Conservation (phyloP, 2,113 vertebrate genomes). For the Rousettus leschenaultii region DNA sequence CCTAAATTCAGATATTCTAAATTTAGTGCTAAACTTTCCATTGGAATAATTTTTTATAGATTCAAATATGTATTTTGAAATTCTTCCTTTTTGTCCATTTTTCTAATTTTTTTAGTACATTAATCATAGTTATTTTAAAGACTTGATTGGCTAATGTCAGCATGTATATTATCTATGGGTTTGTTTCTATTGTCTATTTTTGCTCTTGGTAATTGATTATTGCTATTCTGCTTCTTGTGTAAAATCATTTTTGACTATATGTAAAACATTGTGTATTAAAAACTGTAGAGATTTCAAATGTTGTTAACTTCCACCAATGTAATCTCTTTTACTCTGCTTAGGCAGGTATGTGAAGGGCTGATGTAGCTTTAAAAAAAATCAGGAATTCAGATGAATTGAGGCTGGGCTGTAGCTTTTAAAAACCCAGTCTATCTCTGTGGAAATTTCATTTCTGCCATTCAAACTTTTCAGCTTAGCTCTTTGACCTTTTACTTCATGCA, state of each 20-base stretch:
- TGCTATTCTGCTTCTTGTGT: neutral
- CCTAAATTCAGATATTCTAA: neutral
- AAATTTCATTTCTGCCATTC: neutral
- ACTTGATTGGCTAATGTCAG: neutral
- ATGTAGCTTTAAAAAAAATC: neutral
- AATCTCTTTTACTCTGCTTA: neutral
- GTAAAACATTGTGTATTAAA: neutral
- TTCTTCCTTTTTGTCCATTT: neutral
- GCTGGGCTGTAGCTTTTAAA: neutral
- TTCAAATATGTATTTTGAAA: neutral
- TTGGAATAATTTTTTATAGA: neutral
- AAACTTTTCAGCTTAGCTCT: neutral
- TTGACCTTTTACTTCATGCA: neutral
- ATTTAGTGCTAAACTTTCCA: neutral
- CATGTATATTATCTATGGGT: neutral
- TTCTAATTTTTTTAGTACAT: neutral
- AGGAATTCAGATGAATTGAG: neutral
- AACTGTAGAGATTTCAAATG: neutral
- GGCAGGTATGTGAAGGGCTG: neutral
- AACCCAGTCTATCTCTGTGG: neutral
- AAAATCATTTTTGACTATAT: neutral
- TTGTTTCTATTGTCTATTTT: slow-evolving; percentile 33
- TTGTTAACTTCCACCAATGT: neutral
- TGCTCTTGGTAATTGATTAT: slow-evolving; percentile 3
- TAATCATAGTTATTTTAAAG: neutral